Evolutionary conservation across 2,797 vertebrate species (phyloP).

Genomic region (Acridotheres tristis): DNA sequence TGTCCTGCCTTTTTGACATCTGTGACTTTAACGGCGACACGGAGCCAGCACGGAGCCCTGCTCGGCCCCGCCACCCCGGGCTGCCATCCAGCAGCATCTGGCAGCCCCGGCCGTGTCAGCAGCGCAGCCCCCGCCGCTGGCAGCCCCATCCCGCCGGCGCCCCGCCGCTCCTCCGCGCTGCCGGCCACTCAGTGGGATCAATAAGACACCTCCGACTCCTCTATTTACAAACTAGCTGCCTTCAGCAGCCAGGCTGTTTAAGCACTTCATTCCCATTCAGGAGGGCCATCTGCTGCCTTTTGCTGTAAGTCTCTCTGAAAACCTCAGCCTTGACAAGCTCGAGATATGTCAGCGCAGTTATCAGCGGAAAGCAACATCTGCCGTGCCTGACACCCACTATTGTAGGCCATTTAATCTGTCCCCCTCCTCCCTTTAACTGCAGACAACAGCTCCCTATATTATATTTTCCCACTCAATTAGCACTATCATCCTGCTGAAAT

Average conservation of each 20-base stretch:
- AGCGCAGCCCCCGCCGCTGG: background rate
- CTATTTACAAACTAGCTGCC: conserved; percentile 89
- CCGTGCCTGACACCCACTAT: conserved; percentile 96
- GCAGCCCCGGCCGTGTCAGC: background rate
- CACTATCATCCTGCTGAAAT: conserved; percentile 99
- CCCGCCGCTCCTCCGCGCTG: conserved; percentile 65
- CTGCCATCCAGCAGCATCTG: conserved; percentile 1
- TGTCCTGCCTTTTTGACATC: conserved; percentile 42
- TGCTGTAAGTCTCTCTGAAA: conserved; percentile 91
- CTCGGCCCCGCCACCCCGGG: background rate
- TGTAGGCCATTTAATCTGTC: conserved; percentile 97
- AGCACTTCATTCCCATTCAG: conserved; percentile 89
- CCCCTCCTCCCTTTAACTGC: conserved; percentile 92
- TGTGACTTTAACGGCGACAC: background rate
- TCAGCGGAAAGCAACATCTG: conserved; percentile 99
- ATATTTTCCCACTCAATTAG: conserved; percentile 99
- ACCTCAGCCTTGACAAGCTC: conserved; percentile 92
- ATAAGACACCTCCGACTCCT: conserved; percentile 81
- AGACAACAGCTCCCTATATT: conserved; percentile 98
- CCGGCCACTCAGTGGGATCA: conserved; percentile 74
- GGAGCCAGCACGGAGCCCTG: background rate
- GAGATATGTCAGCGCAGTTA: conserved; percentile 96
- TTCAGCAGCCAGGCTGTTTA: conserved; percentile 86
- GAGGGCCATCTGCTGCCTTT: conserved; percentile 94
- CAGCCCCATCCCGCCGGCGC: background rate